These are phyloP conservation scores for Dipodomys stephensi DNA, from an alignment of 2,113 vertebrate genomes.

Conservation along the genomic window DNA sequence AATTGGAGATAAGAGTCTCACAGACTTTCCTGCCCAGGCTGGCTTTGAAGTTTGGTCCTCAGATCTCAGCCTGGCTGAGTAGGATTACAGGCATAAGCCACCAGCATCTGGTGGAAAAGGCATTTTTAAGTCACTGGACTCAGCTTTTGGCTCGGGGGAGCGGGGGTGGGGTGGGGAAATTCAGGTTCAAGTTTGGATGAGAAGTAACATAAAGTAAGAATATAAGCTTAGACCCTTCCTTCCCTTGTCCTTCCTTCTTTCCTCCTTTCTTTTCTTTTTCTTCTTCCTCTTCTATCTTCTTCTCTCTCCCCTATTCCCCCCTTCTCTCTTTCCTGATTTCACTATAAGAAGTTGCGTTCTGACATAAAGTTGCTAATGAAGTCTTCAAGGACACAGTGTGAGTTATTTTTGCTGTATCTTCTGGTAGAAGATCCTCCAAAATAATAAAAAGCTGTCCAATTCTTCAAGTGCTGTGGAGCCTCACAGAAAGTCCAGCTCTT, in stretches of 20 bases:
- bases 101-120: too few species aligned
- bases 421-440: neutral
- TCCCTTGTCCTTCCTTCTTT: neutral
- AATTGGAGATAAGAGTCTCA: too few species aligned
- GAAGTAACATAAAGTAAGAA: slow-evolving; percentile 13
- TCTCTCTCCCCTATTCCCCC: neutral
- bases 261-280: neutral
- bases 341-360: slow-evolving; percentile 10
- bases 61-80: too few species aligned
- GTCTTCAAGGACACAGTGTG: neutral
- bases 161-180: neutral
- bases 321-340: neutral
- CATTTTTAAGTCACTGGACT: neutral
- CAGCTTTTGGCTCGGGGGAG: neutral
- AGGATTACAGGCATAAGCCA: too few species aligned
- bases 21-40: too few species aligned
- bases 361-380: slow-evolving; percentile 44
- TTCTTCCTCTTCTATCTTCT: neutral
- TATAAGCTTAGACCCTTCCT: neutral
- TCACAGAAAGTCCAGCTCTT: neutral
- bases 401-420: slow-evolving; percentile 12
- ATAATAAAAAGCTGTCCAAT: neutral
- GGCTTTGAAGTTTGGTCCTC: too few species aligned
- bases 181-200: neutral
- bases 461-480: neutral